phyloP scores from a whole-genome alignment of 2,113 vertebrate genomes.

The Corvus hawaiiensis region DNA sequence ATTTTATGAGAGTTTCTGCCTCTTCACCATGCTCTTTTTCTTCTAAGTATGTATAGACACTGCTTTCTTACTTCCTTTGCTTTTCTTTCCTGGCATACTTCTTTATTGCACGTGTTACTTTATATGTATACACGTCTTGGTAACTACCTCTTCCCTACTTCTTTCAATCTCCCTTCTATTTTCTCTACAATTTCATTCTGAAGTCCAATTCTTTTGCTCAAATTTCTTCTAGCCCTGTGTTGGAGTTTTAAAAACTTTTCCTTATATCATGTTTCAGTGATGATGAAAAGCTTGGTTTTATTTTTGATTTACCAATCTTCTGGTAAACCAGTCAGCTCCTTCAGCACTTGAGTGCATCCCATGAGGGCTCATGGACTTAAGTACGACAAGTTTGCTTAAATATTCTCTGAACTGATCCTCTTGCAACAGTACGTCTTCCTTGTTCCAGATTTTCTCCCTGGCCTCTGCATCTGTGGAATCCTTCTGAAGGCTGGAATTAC shows the following conservation, averaged over 20 bases:
- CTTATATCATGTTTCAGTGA: background rate
- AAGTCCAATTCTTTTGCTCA: background rate
- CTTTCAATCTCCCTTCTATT: constrained; percentile 23
- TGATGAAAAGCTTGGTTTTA: background rate
- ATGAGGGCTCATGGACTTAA: background rate
- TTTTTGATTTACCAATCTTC: background rate
- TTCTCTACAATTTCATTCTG: constrained; percentile 30
- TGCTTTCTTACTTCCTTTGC: constrained; percentile 41
- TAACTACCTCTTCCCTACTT: background rate
- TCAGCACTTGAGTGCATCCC: background rate
- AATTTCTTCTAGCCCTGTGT: background rate
- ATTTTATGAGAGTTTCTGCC: background rate
- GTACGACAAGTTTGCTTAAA: background rate
- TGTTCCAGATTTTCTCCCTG: background rate
- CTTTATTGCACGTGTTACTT: background rate
- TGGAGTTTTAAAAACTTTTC: background rate
- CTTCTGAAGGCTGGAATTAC: background rate
- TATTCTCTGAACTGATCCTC: background rate
- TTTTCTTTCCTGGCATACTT: background rate
- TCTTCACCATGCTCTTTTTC: background rate
- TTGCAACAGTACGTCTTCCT: background rate
- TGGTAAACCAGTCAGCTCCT: background rate
- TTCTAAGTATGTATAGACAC: background rate
- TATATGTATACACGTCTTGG: background rate
- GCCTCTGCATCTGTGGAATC: background rate